Evolutionary conservation across 2,888 invertebrate species (phyloP), one percentile per base, ranked within the genome.

Genomic region (Andrena haemorrhoa): DNA sequence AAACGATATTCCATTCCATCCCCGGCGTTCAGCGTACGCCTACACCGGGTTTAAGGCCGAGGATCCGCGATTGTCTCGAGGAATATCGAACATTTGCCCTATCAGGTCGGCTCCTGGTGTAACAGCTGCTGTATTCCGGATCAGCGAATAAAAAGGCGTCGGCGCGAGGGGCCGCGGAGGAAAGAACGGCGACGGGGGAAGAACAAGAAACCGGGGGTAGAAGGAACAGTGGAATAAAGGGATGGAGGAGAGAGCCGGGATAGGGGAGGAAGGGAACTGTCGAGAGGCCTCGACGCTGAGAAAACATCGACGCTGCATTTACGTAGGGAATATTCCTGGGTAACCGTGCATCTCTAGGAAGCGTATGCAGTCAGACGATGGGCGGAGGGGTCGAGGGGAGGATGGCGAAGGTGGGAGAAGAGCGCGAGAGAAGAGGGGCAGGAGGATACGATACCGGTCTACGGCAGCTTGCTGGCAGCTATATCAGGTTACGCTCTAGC

Each of bases 401-500:
- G 64, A 41, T 49, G 58, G 23, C 29, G 71, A 82, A 64, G 83
- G 75, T 75, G 68, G 74, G 82, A 69, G 76, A 75, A 70, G 41
- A 66, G 72, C 41, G 66, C 63, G 66, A 49, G 65, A 33, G 69
- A 20, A 68, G 63, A 51, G 60, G 68, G 49, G 51, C 10, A 60
- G 74, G 72, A 61, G 71, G 82, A 79, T 72, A 66, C 85, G 85
- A 88, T 87, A 79, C 85, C 82, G 82, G 82, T 87, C 84, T 87
- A 82, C 86, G 81, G 89, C 86, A 88, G 89, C 88, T 87, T 86
- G 86, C 86, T 88, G 87, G 86, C 86, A 89, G 86, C 85, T 91
- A 89, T 90, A 90, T 90, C 89, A 86, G 83, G 86, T 90, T 89
- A 89, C 87, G 90, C 89, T 90, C 88, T 89, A 86, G 83, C 90